phyloP scores from a whole-genome alignment of 2,888 invertebrate species.

The Glyphotaelius pellucidus region DNA sequence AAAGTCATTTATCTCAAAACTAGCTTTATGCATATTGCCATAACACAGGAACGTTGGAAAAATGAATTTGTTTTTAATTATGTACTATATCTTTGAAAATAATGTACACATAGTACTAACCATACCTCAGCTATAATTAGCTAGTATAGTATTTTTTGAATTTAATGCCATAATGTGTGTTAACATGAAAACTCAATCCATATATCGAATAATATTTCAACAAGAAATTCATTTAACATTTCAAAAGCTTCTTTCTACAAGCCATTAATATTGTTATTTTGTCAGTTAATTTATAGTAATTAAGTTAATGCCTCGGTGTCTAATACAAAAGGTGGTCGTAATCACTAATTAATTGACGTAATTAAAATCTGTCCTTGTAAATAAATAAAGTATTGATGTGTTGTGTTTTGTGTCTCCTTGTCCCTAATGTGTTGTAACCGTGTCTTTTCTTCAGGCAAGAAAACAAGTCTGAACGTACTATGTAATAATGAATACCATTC shows the following conservation, averaged over 20 bases:
- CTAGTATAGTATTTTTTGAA: too few relatives aligned
- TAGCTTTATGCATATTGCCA: too few relatives aligned
- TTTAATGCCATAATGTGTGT: too few relatives aligned
- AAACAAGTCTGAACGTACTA: slow-evolving; percentile 62
- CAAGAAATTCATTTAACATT: not conserved
- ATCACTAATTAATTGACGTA: not conserved
- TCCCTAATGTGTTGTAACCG: slow-evolving; percentile 40
- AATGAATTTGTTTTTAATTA: too few relatives aligned
- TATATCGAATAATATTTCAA: not conserved
- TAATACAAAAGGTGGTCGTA: not conserved
- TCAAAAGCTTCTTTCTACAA: not conserved
- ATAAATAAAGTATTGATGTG: slow-evolving; percentile 36
- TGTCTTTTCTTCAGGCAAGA: slow-evolving; percentile 62
- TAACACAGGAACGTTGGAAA: too few relatives aligned
- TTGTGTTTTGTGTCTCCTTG: slow-evolving; percentile 21
- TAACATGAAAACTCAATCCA: too few relatives aligned
- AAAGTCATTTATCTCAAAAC: too few relatives aligned
- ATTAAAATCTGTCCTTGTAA: slow-evolving; percentile 29
- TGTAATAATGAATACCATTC: slow-evolving; percentile 52
- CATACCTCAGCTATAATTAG: too few relatives aligned
- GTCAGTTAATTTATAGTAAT: not conserved
- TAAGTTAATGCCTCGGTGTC: not conserved
- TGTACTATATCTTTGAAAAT: too few relatives aligned
- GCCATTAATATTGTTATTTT: not conserved
- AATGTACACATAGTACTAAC: too few relatives aligned